A percentile compares a stretch with the other conserved stretches of the same genome.
These are phyloP conservation scores for Osmoderma eremita DNA, from an alignment of 2,888 invertebrate genomes.

Conservation along the genomic window DNA sequence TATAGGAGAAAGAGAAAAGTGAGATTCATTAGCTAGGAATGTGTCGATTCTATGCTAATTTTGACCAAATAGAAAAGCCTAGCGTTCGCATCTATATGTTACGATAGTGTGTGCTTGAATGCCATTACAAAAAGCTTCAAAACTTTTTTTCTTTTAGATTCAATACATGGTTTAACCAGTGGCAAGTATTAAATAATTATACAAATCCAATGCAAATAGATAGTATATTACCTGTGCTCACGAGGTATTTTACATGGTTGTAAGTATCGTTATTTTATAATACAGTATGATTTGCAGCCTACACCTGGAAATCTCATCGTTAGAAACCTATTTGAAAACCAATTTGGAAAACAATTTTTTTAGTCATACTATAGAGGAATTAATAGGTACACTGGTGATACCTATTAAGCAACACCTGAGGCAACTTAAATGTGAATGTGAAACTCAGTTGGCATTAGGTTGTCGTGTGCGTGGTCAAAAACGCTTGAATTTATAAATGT, in stretches of 20 bases:
- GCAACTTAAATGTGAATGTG: constrained; percentile 66
- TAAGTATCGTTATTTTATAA: constrained; percentile 1
- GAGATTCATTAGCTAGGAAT: too few species aligned
- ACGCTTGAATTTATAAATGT: constrained; percentile 51
- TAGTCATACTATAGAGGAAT: constrained; percentile 70
- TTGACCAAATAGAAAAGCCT: too few species aligned
- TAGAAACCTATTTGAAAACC: constrained; percentile 67
- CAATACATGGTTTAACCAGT: constrained; percentile 75
- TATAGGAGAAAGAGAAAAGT: too few species aligned
- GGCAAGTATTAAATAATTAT: constrained; percentile 74
- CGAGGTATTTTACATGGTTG: constrained; percentile 66
- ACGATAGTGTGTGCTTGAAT: too few species aligned
- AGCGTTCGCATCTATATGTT: too few species aligned
- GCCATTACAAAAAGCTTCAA: background rate
- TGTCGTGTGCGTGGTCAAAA: constrained; percentile 61
- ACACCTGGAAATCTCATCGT: constrained; percentile 65
- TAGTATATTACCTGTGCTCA: constrained; percentile 67
- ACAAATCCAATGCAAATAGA: constrained; percentile 74
- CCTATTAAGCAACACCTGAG: constrained; percentile 66
- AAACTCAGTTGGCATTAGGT: constrained; percentile 65
- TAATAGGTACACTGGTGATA: constrained; percentile 68
- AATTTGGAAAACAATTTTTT: constrained; percentile 69
- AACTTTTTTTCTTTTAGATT: constrained; percentile 64
- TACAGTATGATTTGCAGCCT: constrained; percentile 61
- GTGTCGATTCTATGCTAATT: too few species aligned